These are phyloP conservation scores for Drosophila paramelanica DNA, from an alignment of 2,888 invertebrate species.

Conservation along the genomic window DNA sequence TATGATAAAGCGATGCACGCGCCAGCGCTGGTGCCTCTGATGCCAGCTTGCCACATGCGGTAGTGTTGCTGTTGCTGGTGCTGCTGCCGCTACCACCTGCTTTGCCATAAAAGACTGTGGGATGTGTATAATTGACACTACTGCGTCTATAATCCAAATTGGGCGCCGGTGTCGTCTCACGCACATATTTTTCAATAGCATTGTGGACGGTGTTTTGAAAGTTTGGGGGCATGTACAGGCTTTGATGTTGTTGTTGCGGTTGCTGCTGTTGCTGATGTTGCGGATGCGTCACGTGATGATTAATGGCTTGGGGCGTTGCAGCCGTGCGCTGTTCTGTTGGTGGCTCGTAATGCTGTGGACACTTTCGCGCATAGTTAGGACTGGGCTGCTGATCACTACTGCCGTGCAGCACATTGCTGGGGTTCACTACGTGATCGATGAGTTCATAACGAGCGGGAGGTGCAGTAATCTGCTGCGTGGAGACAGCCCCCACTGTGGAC, in stretches of 20 bases:
- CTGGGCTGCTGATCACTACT: constrained; percentile 79
- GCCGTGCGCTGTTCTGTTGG: constrained; percentile 62
- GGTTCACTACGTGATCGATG: constrained; percentile 78
- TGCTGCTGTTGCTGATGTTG: constrained; percentile 14
- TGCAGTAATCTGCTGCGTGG: constrained; percentile 16
- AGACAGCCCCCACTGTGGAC: constrained; percentile 24
- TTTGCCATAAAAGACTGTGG: constrained; percentile 34
- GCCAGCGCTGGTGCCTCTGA: constrained; percentile 44
- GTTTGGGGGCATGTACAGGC: constrained; percentile 80
- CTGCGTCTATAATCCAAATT: constrained; percentile 58
- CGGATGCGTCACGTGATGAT: constrained; percentile 5
- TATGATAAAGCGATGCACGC: constrained; percentile 73
- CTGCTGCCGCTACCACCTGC: constrained; percentile 1
- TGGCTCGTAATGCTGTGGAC: constrained; percentile 78
- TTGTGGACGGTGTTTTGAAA: constrained; percentile 72
- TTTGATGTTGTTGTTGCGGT: constrained; percentile 60
- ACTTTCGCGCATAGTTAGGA: constrained; percentile 81
- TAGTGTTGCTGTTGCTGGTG: not conserved
- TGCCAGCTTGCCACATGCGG: constrained; percentile 56
- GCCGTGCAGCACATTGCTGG: constrained; percentile 68
- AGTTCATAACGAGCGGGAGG: constrained; percentile 45
- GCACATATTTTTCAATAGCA: constrained; percentile 72
- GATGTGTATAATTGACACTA: constrained; percentile 9
- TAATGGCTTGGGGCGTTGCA: constrained; percentile 28
- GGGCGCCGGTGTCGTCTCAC: constrained; percentile 61